Base-by-base conservation (phyloP, 2,113 vertebrate genomes). In the Halichoerus grypus region DNA sequence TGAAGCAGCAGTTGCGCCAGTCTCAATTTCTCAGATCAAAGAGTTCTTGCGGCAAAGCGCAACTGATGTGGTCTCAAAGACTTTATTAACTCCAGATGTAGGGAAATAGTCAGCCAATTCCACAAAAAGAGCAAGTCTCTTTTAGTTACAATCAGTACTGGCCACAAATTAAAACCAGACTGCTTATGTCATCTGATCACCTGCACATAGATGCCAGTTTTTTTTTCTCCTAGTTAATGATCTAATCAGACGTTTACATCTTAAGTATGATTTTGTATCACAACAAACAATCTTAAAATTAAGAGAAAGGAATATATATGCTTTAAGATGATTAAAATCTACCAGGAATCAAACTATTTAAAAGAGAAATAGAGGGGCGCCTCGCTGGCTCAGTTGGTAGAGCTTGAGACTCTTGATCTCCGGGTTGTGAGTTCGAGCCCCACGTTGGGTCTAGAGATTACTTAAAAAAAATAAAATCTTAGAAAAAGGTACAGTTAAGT, bases 61-160 rank as follows among this genome's bases (percentile, higher is more conserved):
- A 99, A 99, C 98, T 99, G 99, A 99, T 99, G 99, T 99, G 99
- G 99, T 99, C 99, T 99, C 99, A 99, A 98, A 98, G 99, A 99
- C 98, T 99, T 99, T 99, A 99, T 99, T 98, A 98, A 98, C 98
- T 99, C 99, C 99, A 99, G 99, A 99, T 99, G 99, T 98, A 98
- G 97, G 98, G 98, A 98, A 98, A 98, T 2, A 96, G 98, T 91
- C 98, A 98, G 98, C 98, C 99, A 99, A 98, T 96, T 98, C 98
- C 98, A 99, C 98, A 98, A 99, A 99, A 99, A 98, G 98, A 98
- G 98, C 97, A 95, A 98, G 98, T 98, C 99, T 99, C 98, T 99
- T 98, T 98, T 96, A 96, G 98, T 98, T 98, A 98, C 98, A 98
- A 98, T 98, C 99, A 99, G 98, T 99, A 98, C 98, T 98, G 98